Evolutionary conservation across 2,797 vertebrate genomes (phyloP).

Genomic region (Microctenopoma lineatum): DNA sequence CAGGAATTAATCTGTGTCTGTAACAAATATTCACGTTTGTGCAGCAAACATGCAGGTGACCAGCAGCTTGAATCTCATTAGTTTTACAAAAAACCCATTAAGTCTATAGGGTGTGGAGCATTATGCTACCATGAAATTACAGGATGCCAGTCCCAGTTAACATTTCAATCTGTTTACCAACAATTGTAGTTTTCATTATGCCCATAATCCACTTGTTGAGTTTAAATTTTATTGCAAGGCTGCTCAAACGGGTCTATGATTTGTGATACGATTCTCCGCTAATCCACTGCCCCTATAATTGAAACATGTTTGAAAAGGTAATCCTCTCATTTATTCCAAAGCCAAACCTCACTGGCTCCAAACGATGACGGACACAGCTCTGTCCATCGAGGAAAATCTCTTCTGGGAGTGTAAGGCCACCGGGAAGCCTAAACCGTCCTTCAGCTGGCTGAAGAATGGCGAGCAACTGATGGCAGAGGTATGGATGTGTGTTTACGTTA

Average conservation of each 20-base stretch:
- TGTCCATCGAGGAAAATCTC: constrained; percentile 89
- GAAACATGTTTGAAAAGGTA: constrained; percentile 61
- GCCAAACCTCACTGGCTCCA: constrained; percentile 96
- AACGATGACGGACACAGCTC: constrained; percentile 84
- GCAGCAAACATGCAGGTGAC: constrained; percentile 28
- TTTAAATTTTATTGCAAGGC: constrained; percentile 40
- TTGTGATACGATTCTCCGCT: constrained; percentile 21
- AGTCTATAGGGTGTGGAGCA: neutral
- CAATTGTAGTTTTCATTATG: constrained; percentile 21
- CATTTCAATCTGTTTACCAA: constrained; percentile 30
- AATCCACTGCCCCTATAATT: constrained; percentile 49
- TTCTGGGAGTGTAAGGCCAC: constrained; percentile 93
- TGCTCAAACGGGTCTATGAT: constrained; percentile 35
- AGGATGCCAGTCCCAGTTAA: constrained; percentile 13
- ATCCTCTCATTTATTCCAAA: constrained; percentile 73
- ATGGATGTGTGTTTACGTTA: constrained; percentile 37
- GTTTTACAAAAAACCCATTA: constrained; percentile 29
- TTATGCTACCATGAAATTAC: constrained; percentile 17
- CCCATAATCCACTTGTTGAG: constrained; percentile 43
- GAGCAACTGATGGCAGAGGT: constrained; percentile 88
- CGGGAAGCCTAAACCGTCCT: constrained; percentile 94
- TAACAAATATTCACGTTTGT: constrained; percentile 21
- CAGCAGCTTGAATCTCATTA: constrained; percentile 34
- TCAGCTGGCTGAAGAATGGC: constrained; percentile 93
- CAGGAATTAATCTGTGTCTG: constrained; percentile 15